These are phyloP conservation scores for Wasmannia auropunctata DNA, from an alignment of 1,140 invertebrate genomes.

Conservation along the genomic window DNA sequence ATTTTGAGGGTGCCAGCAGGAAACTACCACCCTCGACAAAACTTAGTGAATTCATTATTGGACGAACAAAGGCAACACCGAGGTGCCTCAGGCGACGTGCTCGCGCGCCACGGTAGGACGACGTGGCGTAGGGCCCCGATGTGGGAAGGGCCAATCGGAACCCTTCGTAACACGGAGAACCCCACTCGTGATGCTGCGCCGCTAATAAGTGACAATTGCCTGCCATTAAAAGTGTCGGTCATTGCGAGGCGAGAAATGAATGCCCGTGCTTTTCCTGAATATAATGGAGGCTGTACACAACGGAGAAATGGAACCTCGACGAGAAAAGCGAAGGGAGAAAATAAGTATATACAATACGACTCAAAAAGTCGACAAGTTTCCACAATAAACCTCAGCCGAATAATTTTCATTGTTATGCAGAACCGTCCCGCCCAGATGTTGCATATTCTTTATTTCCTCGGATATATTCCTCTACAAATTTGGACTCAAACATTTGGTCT, in stretches of 20 bases:
- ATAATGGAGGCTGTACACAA: constrained; percentile 15
- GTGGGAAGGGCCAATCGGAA: constrained; percentile 19
- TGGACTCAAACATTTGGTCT: background rate
- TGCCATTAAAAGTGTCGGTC: constrained; percentile 47
- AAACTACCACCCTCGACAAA: constrained; percentile 84
- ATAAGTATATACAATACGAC: background rate
- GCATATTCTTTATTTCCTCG: background rate
- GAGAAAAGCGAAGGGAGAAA: background rate
- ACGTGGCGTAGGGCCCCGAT: constrained; percentile 32
- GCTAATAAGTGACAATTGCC: constrained; percentile 57
- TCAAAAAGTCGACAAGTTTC: constrained; percentile 5
- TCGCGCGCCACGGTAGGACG: constrained; percentile 55
- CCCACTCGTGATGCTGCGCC: constrained; percentile 17
- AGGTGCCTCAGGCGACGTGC: constrained; percentile 78
- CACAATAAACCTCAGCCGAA: background rate
- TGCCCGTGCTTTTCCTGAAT: constrained; percentile 44
- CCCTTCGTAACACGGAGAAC: background rate
- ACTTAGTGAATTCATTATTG: constrained; percentile 84
- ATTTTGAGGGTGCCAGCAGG: constrained; percentile 83
- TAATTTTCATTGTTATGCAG: background rate
- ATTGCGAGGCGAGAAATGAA: constrained; percentile 31
- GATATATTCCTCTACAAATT: background rate
- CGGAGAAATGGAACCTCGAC: constrained; percentile 8
- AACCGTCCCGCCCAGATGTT: background rate
- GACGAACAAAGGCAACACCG: constrained; percentile 81